Percentiles rank a stretch among this genome's conserved stretches.
These are phyloP conservation scores for Diarsia rubi DNA, from an alignment of 2,888 invertebrate genomes.

Conservation along the genomic window DNA sequence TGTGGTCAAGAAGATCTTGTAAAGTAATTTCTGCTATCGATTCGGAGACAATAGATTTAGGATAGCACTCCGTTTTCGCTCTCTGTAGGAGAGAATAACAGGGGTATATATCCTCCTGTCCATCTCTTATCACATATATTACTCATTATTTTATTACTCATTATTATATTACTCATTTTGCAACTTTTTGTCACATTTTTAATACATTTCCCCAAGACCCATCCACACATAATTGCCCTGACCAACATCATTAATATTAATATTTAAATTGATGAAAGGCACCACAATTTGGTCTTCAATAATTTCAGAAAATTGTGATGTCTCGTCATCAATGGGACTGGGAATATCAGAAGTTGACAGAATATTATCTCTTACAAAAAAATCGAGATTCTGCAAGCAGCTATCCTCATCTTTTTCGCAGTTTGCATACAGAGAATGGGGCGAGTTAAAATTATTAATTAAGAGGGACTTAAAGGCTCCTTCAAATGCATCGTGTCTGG, in stretches of 20 bases:
- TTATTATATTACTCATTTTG: no score
- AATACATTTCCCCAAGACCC: no score
- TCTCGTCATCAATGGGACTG: neutral
- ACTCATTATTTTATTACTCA: no score
- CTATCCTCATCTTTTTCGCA: constrained; percentile 56
- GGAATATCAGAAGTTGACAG: constrained; percentile 25
- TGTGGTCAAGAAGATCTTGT: no score
- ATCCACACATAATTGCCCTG: constrained; percentile 31
- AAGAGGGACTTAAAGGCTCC: constrained; percentile 61
- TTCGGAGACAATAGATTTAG: no score
- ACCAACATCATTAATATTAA: neutral
- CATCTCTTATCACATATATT: no score
- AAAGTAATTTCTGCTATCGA: no score
- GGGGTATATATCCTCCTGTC: no score
- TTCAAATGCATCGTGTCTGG: constrained; percentile 61
- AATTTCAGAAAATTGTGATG: constrained; percentile 18
- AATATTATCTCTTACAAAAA: constrained; percentile 6
- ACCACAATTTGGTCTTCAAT: constrained; percentile 17
- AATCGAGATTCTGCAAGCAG: constrained; percentile 12
- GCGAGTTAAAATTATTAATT: constrained; percentile 58
- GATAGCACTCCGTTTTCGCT: no score
- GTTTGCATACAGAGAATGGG: constrained; percentile 47
- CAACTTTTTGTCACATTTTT: no score
- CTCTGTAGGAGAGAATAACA: no score
- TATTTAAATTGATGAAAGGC: constrained; percentile 19